A percentile compares a stretch with the other conserved stretches of the same genome.
Evolutionary conservation across 1,140 invertebrate species (phyloP).

Genomic region (Wasmannia auropunctata): DNA sequence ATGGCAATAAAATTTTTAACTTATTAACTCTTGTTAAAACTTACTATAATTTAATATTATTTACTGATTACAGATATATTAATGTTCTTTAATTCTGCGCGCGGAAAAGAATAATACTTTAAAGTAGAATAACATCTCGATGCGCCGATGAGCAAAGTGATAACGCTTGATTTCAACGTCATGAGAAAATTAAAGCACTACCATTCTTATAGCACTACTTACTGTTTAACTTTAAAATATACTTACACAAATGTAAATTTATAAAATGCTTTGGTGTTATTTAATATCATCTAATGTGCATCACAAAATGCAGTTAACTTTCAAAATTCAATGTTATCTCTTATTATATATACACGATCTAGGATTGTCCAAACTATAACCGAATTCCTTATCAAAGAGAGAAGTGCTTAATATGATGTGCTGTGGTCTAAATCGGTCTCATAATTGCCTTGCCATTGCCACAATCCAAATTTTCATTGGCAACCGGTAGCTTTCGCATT

Average conservation of each 20-base stretch:
- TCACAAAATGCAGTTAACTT: not conserved
- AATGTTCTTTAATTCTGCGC: not conserved
- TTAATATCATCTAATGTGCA: not conserved
- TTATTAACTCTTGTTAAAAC: not conserved
- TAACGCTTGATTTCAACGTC: not conserved
- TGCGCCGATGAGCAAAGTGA: not conserved
- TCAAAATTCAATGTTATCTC: not conserved
- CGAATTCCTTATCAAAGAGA: conserved; percentile 29
- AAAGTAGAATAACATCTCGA: not conserved
- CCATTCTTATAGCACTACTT: not conserved
- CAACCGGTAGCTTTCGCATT: not conserved
- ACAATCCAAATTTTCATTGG: conserved; percentile 40
- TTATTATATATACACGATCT: not conserved
- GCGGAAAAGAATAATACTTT: not conserved
- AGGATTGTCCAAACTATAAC: not conserved
- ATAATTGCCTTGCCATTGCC: conserved; percentile 34
- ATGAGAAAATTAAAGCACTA: not conserved
- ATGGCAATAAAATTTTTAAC: not conserved
- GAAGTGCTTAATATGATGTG: not conserved
- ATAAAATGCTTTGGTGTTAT: not conserved
- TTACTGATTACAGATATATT: not conserved
- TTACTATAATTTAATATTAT: not conserved
- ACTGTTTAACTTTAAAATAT: not conserved
- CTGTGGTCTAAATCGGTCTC: conserved; percentile 15
- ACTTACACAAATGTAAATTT: not conserved